These are phyloP conservation scores for Kryptolebias marmoratus DNA, from an alignment of 2,113 vertebrate genomes.

Conservation along the genomic window DNA sequence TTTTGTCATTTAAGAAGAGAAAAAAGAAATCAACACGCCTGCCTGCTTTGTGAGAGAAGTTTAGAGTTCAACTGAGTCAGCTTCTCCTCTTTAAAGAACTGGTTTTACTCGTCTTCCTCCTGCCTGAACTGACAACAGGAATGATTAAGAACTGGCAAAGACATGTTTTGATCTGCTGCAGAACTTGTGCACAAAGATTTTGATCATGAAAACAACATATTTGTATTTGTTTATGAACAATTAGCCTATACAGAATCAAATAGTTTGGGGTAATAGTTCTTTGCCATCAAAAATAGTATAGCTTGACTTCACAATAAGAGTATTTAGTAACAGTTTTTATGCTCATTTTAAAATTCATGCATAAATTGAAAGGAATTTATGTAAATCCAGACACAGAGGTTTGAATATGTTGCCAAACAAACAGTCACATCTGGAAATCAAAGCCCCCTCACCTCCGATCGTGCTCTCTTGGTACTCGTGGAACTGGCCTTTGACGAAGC, in stretches of 20 bases:
- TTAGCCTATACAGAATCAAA: too few relatives aligned
- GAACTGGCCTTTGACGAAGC: conserved; percentile 98
- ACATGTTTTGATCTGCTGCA: conserved; percentile 20
- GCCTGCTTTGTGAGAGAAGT: conserved; percentile 6
- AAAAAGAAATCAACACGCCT: not conserved
- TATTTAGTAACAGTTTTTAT: too few relatives aligned
- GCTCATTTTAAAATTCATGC: too few relatives aligned
- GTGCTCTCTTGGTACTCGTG: conserved; percentile 99
- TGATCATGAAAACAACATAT: not conserved
- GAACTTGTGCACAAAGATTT: not conserved
- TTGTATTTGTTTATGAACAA: too few relatives aligned
- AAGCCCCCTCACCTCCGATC: conserved; percentile 89
- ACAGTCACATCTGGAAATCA: not conserved
- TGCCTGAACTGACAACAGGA: conserved; percentile 16
- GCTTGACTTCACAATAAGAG: too few relatives aligned
- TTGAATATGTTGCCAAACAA: too few relatives aligned
- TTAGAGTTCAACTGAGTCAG: conserved; percentile 24
- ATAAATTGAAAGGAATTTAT: too few relatives aligned
- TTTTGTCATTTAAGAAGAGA: not conserved
- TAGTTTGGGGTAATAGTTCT: too few relatives aligned
- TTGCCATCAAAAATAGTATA: too few relatives aligned
- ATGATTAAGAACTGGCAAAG: conserved; percentile 1
- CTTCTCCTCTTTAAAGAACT: conserved; percentile 43
- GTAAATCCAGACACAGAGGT: not conserved
- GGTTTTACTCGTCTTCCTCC: conserved; percentile 38